A percentile compares a stretch with the other conserved stretches of the same genome.
Evolutionary conservation across 1,140 invertebrate species (phyloP).

Genomic region (Zaprionus tsacasi): DNA sequence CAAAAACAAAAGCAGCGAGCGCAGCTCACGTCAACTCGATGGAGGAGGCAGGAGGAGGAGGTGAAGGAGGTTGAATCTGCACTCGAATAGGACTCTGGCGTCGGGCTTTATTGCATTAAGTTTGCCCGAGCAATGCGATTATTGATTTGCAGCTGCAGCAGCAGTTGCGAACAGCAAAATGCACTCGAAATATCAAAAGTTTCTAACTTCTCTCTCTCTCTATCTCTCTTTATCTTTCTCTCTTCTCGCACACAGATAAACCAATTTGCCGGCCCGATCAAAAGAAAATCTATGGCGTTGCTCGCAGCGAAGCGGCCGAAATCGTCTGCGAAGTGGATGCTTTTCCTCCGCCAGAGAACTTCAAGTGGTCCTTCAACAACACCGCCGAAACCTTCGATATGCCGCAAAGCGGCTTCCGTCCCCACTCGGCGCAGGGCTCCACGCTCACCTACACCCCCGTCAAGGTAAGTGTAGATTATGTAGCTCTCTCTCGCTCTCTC

Average conservation of each 20-base stretch:
- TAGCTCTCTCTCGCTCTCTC: not conserved
- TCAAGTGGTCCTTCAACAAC: constrained; percentile 96
- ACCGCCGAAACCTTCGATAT: constrained; percentile 92
- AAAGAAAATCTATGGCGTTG: constrained; percentile 93
- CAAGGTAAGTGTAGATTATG: constrained; percentile 79
- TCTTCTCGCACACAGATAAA: constrained; percentile 87
- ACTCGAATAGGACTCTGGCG: constrained; percentile 25
- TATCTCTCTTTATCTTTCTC: constrained; percentile 20
- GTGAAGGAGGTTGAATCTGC: constrained; percentile 17
- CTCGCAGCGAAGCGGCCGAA: constrained; percentile 91
- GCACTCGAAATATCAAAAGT: constrained; percentile 67
- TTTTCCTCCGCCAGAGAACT: constrained; percentile 92
- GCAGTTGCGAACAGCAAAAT: constrained; percentile 65
- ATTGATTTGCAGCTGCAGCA: constrained; percentile 57
- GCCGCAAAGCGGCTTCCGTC: constrained; percentile 85
- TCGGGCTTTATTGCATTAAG: constrained; percentile 50
- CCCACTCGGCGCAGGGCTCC: constrained; percentile 87
- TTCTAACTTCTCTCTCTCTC: constrained; percentile 35
- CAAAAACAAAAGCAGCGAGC: constrained; percentile 37
- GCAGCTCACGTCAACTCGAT: not conserved
- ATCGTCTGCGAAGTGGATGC: constrained; percentile 94
- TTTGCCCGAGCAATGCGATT: constrained; percentile 64
- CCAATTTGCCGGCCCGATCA: constrained; percentile 92
- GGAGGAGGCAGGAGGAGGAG: too few relatives aligned
- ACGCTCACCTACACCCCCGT: constrained; percentile 92